Evolutionary conservation across 1,140 invertebrate genomes (phyloP).

Genomic region (Rhizoglyphus robini): DNA sequence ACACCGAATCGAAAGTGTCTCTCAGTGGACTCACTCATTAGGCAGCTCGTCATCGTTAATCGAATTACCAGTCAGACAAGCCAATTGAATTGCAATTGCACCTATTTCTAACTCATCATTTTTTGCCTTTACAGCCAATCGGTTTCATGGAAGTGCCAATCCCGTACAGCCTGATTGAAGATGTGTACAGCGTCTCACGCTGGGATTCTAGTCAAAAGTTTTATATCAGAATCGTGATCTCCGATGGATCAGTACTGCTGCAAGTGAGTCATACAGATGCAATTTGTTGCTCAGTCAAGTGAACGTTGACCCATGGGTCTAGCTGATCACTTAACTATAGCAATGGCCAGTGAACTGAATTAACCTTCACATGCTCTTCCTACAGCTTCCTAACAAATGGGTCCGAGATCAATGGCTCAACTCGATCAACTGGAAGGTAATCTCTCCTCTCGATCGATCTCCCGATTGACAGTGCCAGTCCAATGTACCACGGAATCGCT

Average conservation of each 20-base stretch:
- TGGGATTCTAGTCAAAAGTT: conserved; percentile 68
- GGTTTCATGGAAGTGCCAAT: conserved; percentile 57
- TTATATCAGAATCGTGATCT: conserved; percentile 60
- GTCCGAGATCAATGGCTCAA: conserved; percentile 68
- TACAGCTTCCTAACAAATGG: conserved; percentile 18
- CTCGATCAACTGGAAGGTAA: conserved; percentile 69
- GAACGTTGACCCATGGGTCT: too few species aligned
- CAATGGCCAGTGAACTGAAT: not conserved
- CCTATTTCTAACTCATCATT: too few species aligned
- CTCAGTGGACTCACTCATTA: too few species aligned
- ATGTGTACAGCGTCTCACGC: conserved; percentile 58
- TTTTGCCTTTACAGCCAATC: conserved; percentile 52
- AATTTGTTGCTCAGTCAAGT: not conserved
- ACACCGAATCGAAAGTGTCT: too few species aligned
- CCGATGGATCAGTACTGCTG: conserved; percentile 57
- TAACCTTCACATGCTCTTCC: not conserved
- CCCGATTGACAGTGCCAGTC: too few species aligned
- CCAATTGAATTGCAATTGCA: too few species aligned
- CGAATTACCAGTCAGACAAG: too few species aligned
- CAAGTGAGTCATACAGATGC: conserved; percentile 38
- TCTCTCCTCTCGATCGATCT: too few species aligned
- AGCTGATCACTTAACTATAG: not conserved
- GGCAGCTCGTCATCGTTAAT: too few species aligned
- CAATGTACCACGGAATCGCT: too few species aligned
- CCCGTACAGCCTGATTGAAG: conserved; percentile 58